These are phyloP conservation scores for Lepus timidus DNA, from an alignment of 2,113 vertebrate genomes.

Conservation along the genomic window DNA sequence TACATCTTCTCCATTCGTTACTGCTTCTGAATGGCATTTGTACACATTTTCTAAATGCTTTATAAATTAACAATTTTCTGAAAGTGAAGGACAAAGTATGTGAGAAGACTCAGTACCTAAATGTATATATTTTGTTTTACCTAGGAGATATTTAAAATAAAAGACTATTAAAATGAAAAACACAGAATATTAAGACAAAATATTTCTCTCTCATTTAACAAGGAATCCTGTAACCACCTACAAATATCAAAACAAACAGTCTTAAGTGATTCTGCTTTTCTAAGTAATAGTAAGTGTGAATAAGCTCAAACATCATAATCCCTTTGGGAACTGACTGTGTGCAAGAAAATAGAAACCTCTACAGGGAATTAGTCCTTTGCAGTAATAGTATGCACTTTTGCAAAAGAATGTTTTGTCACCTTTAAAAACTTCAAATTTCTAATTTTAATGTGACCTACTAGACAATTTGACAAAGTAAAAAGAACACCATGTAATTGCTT, in stretches of 20 bases:
- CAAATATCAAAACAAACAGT: constrained; percentile 66
- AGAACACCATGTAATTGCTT: constrained; percentile 15
- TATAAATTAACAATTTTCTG: constrained; percentile 38
- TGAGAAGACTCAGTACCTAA: background rate
- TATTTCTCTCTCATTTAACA: constrained; percentile 40
- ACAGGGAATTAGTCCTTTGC: constrained; percentile 37
- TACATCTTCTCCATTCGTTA: background rate
- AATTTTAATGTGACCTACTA: constrained; percentile 66
- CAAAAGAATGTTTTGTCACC: constrained; percentile 52
- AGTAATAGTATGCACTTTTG: constrained; percentile 38
- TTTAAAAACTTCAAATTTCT: constrained; percentile 66
- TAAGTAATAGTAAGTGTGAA: constrained; percentile 56
- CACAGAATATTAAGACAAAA: constrained; percentile 36
- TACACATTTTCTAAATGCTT: constrained; percentile 5
- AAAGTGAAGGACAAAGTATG: constrained; percentile 16
- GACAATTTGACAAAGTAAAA: constrained; percentile 50
- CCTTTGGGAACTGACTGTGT: background rate
- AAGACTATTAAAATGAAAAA: constrained; percentile 28
- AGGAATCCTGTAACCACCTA: background rate
- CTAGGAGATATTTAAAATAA: background rate
- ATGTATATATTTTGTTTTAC: background rate
- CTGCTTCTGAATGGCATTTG: constrained; percentile 13
- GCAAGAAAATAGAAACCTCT: constrained; percentile 57
- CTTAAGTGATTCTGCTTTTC: constrained; percentile 32
- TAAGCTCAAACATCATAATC: constrained; percentile 28